Evolutionary conservation across 2,888 invertebrate genomes (phyloP).

Genomic region (Neuroscelio doddi): DNA sequence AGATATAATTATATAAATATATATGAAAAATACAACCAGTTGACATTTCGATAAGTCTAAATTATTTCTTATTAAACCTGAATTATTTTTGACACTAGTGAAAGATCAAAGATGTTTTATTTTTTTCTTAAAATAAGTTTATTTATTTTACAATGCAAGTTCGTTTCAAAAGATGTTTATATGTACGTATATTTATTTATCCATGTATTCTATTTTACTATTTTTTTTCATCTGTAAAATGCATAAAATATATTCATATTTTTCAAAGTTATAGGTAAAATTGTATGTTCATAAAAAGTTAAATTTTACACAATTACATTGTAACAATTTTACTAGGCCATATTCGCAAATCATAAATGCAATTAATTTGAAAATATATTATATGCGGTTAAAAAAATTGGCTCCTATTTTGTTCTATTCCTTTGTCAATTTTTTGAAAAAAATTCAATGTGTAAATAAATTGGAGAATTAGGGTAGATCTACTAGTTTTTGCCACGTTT

Average conservation of each 20-base stretch:
- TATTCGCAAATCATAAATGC: constrained; percentile 7
- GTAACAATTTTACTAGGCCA: too few relatives aligned
- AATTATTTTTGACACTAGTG: too few relatives aligned
- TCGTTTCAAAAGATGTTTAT: too few relatives aligned
- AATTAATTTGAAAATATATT: constrained; percentile 42
- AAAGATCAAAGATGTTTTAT: too few relatives aligned
- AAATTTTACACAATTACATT: constrained; percentile 11
- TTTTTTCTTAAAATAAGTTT: too few relatives aligned
- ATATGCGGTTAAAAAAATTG: constrained; percentile 40
- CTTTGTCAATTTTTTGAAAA: background rate
- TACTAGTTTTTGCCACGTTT: too few relatives aligned
- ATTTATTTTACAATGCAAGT: too few relatives aligned
- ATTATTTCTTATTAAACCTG: background rate
- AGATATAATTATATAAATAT: constrained; percentile 12
- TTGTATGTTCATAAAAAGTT: background rate
- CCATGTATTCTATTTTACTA: constrained; percentile 15
- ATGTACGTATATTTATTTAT: too few relatives aligned
- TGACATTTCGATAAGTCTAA: background rate
- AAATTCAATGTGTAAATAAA: background rate
- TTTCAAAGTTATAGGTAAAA: constrained; percentile 1
- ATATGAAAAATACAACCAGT: constrained; percentile 8
- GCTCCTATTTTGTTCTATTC: constrained; percentile 44
- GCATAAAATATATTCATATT: background rate
- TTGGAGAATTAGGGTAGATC: too few relatives aligned
- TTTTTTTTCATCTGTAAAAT: too few relatives aligned